These are phyloP conservation scores for Drosophila borealis DNA, from an alignment of 2,888 invertebrate species.

Conservation along the genomic window DNA sequence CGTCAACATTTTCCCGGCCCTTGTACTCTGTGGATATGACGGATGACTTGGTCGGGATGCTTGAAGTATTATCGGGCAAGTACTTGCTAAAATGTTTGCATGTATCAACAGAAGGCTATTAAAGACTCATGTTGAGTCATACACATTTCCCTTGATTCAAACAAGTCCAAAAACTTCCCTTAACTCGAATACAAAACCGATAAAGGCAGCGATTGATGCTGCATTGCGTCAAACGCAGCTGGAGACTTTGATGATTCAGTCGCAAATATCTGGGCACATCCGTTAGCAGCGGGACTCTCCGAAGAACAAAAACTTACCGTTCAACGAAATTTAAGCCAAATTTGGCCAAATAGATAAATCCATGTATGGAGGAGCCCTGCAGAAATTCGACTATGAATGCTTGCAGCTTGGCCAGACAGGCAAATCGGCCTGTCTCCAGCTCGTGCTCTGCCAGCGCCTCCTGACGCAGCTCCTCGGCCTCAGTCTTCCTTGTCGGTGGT, in stretches of 20 bases:
- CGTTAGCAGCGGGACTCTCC: background rate
- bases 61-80: too few relatives aligned
- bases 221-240: slow-evolving; percentile 7
- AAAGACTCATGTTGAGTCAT: background rate
- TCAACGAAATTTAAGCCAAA: slow-evolving; percentile 82
- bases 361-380: slow-evolving; percentile 84
- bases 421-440: background rate
- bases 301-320: slow-evolving; percentile 72
- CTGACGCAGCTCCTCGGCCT: slow-evolving; percentile 6
- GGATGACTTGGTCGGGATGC: too few relatives aligned
- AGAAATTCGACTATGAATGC: slow-evolving; percentile 83
- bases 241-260: background rate
- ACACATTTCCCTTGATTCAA: background rate
- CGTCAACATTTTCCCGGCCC: too few relatives aligned
- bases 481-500: background rate
- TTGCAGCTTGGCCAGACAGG: slow-evolving; percentile 65
- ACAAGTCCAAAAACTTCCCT: background rate
- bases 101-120: too few relatives aligned
- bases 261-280: background rate
- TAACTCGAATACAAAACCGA: background rate
- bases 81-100: too few relatives aligned
- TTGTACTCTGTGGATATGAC: too few relatives aligned
- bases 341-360: slow-evolving; percentile 84
- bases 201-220: background rate
- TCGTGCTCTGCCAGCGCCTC: background rate